A percentile compares a stretch with the other conserved stretches of the same genome.
Evolutionary conservation across 2,888 invertebrate species (phyloP).

Genomic region (Ditylenchus weischeri): DNA sequence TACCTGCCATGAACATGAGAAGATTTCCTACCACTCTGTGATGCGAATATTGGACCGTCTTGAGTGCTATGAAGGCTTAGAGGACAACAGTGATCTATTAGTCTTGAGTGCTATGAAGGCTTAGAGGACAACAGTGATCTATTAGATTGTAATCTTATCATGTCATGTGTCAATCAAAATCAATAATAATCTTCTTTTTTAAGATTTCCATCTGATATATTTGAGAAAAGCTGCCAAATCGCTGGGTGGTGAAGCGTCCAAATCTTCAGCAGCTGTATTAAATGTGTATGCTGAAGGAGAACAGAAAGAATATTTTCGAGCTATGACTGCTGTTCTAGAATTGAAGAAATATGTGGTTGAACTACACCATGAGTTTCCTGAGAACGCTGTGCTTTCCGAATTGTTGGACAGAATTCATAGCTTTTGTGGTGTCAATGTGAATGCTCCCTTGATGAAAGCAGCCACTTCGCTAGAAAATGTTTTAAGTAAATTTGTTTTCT

Average conservation of each 20-base stretch:
- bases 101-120: background rate
- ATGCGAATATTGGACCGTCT: background rate
- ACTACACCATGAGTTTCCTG: constrained; percentile 33
- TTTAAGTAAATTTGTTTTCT: constrained; percentile 66
- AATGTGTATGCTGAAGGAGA: constrained; percentile 38
- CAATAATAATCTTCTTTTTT: background rate
- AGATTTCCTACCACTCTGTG: constrained; percentile 1
- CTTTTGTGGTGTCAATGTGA: constrained; percentile 55
- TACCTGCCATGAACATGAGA: background rate
- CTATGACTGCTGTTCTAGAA: constrained; percentile 23
- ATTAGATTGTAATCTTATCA: background rate
- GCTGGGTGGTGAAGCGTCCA: background rate
- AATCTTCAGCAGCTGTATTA: constrained; percentile 3
- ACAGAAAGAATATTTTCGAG: constrained; percentile 19
- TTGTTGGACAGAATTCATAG: constrained; percentile 38
- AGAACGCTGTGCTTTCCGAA: constrained; percentile 41
- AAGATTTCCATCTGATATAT: constrained; percentile 10
- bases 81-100: no score
- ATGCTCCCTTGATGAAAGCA: constrained; percentile 80
- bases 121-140: background rate
- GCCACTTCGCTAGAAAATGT: constrained; percentile 85
- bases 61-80: no score
- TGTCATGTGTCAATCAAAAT: no score
- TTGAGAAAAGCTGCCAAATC: background rate
- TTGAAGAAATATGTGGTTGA: constrained; percentile 10